Base-by-base conservation (phyloP, 2,888 invertebrate genomes). In the Eumerus sabulonum region DNA sequence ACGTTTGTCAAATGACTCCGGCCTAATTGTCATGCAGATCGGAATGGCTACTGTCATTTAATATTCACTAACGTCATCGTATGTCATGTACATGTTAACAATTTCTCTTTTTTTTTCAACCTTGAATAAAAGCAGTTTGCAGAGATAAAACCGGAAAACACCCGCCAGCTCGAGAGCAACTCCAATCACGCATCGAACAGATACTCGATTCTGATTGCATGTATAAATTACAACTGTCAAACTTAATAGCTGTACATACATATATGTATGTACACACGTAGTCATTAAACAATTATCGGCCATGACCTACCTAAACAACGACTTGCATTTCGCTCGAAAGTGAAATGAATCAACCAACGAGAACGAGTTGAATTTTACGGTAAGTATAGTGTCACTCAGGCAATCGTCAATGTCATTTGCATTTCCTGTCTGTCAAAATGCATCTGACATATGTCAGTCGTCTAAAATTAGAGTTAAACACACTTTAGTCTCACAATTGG, bases 241-340 rank as follows among this genome's bases (percentile, higher is more conserved):
- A 59, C 62, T 56, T 44, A 68, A 67, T 59, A 51, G 54, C 57
- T 48, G 63, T 63, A 48, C 44, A 72, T 50, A 45, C 36, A 36
- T 17, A 54, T 16, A 48, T n/a, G n/a, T n/a, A 67, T 62, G 53
- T 45, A 71, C 54, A 45, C 36, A 36, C 35, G 48, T 17, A 50
- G 57, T 48, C 54, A 71, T 63, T 71, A 64, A 72, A 72, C 72
- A 64, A 72, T 72, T 79, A 70, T 51, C 60, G 60, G 50, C 79
- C 79, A 79, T 79, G 79, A 74, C 79, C 79, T 79, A 79, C 79
- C 73, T 79, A 60, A 73, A 62, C 53, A 60, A 79, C 56, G 70
- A 74, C 51, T 68, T 64, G 74, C 68, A 73, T 53, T 73, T 73
- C 48, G 53, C 62, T 27, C 27, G 7, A 27, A 27, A 27, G 7